Percentiles rank a stretch among this genome's conserved stretches.
Evolutionary conservation across 2,797 vertebrate genomes (phyloP).

Genomic region (Muscicapa comitata): DNA sequence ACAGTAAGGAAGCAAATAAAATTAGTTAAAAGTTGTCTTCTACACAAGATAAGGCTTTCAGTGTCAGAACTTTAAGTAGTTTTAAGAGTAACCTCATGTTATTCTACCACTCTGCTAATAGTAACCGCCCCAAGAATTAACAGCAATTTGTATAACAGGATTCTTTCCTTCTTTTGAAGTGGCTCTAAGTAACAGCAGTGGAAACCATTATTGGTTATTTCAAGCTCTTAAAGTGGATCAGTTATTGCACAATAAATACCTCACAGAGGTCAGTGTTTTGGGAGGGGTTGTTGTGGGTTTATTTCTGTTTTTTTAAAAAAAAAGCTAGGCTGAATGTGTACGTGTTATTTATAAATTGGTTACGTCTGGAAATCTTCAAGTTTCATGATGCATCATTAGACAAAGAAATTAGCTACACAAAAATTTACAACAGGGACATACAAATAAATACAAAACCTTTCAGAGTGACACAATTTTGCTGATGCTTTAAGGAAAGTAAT

Average conservation of each 20-base stretch:
- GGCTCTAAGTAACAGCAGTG: slow-evolving; percentile 77
- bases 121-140: slow-evolving; percentile 69
- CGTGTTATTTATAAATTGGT: slow-evolving; percentile 64
- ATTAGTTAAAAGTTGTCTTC: slow-evolving; percentile 56
- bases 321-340: slow-evolving; percentile 43
- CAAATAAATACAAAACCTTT: slow-evolving; percentile 79
- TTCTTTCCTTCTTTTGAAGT: slow-evolving; percentile 70
- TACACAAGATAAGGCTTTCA: slow-evolving; percentile 75
- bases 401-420: slow-evolving; percentile 55
- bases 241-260: slow-evolving; percentile 88
- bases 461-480: slow-evolving; percentile 52
- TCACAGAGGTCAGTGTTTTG: slow-evolving; percentile 84
- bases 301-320: not conserved
- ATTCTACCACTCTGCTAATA: slow-evolving; percentile 70
- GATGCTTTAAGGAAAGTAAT: slow-evolving; percentile 59
- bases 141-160: slow-evolving; percentile 67
- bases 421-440: slow-evolving; percentile 68
- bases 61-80: slow-evolving; percentile 82
- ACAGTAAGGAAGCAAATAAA: slow-evolving; percentile 65
- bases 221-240: slow-evolving; percentile 83
- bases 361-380: slow-evolving; percentile 75
- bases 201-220: slow-evolving; percentile 76
- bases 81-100: slow-evolving; percentile 68
- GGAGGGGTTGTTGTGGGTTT: not conserved
- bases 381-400: slow-evolving; percentile 71